phyloP scores from a whole-genome alignment of 2,888 invertebrate species.

The Acleris literana region DNA sequence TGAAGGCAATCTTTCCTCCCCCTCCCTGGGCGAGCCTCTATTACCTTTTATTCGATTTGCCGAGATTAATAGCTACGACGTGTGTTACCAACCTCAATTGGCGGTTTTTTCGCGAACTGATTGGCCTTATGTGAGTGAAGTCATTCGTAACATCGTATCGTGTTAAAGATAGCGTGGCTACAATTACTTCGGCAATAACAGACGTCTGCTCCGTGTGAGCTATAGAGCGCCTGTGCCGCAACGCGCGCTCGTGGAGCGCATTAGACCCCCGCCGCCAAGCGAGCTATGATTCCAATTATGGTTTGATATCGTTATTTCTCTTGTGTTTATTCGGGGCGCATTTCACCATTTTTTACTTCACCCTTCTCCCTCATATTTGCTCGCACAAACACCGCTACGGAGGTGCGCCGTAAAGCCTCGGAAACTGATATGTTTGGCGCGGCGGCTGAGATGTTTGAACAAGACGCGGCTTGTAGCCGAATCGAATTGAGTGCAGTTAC shows the following conservation, averaged over 20 bases:
- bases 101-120: conserved; percentile 45
- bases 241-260: conserved; percentile 54
- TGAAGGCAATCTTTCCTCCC: conserved; percentile 69
- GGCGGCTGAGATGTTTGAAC: conserved; percentile 68
- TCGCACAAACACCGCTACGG: conserved; percentile 62
- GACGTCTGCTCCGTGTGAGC: conserved; percentile 36
- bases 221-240: conserved; percentile 41
- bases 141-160: conserved; percentile 42
- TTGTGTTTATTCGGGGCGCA: conserved; percentile 77
- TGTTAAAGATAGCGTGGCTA: conserved; percentile 5
- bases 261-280: conserved; percentile 54
- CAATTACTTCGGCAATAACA: conserved; percentile 22
- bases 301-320: conserved; percentile 80
- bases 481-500: conserved; percentile 71
- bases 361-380: conserved; percentile 72
- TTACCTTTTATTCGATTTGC: conserved; percentile 76
- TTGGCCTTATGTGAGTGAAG: conserved; percentile 43
- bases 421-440: conserved; percentile 78
- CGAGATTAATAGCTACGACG: conserved; percentile 73
- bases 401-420: conserved; percentile 63
- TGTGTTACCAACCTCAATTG: conserved; percentile 56
- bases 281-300: conserved; percentile 81
- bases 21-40: conserved; percentile 59
- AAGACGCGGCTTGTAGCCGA: conserved; percentile 58
- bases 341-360: conserved; percentile 74